Evolutionary conservation across 2,113 vertebrate species (phyloP).

Genomic region (Colius striatus): DNA sequence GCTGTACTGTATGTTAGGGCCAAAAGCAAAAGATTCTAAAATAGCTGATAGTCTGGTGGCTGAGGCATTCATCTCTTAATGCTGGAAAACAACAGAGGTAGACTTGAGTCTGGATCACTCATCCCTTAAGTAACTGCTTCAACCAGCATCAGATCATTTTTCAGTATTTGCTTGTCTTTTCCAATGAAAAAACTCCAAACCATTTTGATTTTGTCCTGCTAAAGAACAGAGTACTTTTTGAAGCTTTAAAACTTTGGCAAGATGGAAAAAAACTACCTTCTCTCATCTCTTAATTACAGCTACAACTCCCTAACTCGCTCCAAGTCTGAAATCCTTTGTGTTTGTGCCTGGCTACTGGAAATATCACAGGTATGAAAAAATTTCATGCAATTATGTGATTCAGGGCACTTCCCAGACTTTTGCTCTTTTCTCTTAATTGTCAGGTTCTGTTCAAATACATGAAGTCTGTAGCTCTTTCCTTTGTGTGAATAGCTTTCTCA

Average conservation of each 20-base stretch:
- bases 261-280: not conserved
- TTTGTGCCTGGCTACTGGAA: conserved; percentile 38
- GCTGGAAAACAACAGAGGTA: not conserved
- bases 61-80: not conserved
- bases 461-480: conserved; percentile 78
- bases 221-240: not conserved
- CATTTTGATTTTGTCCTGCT: not conserved
- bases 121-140: not conserved
- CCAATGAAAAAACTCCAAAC: not conserved
- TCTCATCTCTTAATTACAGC: conserved; percentile 3
- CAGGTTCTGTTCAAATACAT: conserved; percentile 73
- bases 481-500: conserved; percentile 74
- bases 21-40: not conserved
- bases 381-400: conserved; percentile 34
- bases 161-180: not conserved
- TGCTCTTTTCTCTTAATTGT: conserved; percentile 73
- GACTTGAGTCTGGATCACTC: not conserved
- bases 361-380: conserved; percentile 65
- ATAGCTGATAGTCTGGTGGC: not conserved
- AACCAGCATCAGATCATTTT: not conserved
- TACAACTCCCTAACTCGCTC: not conserved
- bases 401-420: conserved; percentile 65
- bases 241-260: not conserved
- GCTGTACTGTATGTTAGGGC: not conserved
- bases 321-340: conserved; percentile 1